A percentile compares a stretch with the other conserved stretches of the same genome.
Conservation (phyloP, 2,888 invertebrate species). For the Crioceris asparagi region DNA sequence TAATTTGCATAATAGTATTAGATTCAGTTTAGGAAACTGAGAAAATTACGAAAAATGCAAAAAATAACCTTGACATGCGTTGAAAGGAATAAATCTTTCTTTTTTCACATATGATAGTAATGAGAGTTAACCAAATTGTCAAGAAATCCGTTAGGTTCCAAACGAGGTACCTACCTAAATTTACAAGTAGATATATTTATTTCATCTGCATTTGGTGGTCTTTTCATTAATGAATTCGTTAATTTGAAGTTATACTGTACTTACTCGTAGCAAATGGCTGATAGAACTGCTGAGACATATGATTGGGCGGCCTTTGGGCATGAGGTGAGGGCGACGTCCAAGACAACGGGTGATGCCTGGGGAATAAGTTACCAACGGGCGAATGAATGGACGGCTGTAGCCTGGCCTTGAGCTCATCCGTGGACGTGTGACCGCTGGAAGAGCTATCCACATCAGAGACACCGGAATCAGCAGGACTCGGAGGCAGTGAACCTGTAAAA, state of each 20-base stretch:
- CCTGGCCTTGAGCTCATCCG: constrained; percentile 77
- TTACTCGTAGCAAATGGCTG: constrained; percentile 31
- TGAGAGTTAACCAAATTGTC: too few species aligned
- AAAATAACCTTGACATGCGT: too few species aligned
- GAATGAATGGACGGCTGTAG: constrained; percentile 55
- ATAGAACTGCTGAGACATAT: constrained; percentile 30
- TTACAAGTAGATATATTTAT: too few species aligned
- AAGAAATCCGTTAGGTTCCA: too few species aligned
- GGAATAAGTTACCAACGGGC: constrained; percentile 31
- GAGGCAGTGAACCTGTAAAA: constrained; percentile 79
- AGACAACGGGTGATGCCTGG: constrained; percentile 25
- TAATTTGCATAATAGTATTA: too few species aligned
- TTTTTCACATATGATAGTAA: too few species aligned
- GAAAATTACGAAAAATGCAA: too few species aligned
- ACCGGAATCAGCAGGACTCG: constrained; percentile 94
- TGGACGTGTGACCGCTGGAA: constrained; percentile 62
- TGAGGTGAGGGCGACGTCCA: constrained; percentile 26
- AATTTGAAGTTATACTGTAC: constrained; percentile 13
- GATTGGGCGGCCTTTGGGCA: constrained; percentile 24
- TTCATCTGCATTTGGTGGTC: too few species aligned
- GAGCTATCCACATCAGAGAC: constrained; percentile 95
- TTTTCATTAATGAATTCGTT: too few species aligned
- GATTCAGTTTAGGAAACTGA: too few species aligned
- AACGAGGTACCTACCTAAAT: too few species aligned
- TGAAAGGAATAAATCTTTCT: too few species aligned